Evolutionary conservation across 2,888 invertebrate species (phyloP).

Genomic region (Malthinus seriepunctatus): DNA sequence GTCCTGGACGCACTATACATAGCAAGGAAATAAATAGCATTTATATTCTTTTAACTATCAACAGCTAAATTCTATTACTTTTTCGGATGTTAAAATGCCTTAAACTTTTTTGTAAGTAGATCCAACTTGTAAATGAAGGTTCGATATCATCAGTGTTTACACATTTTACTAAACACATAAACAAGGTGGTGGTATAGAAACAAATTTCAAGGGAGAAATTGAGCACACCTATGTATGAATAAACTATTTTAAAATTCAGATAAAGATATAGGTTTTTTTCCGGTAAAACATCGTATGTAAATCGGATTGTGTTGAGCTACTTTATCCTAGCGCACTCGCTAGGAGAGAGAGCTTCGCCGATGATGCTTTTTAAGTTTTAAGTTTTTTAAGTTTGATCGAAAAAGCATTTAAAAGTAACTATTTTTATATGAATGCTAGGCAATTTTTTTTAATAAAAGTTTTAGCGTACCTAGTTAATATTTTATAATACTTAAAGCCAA

Average conservation of each 20-base stretch:
- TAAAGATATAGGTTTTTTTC: constrained; percentile 19
- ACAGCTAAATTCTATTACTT: no score
- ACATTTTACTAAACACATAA: no score
- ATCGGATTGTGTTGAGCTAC: constrained; percentile 17
- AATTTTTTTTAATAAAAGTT: constrained; percentile 5
- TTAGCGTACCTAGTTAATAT: not conserved
- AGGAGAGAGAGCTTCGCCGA: constrained; percentile 4
- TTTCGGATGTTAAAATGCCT: no score
- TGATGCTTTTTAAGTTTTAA: not conserved
- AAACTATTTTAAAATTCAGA: constrained; percentile 34
- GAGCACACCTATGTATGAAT: constrained; percentile 25
- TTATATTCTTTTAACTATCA: no score
- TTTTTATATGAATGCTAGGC: not conserved
- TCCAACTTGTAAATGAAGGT: no score
- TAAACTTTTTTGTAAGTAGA: no score
- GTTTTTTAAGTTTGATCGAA: not conserved
- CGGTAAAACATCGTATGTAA: constrained; percentile 27
- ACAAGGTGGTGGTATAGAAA: constrained; percentile 4
- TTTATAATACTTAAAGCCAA: constrained; percentile 13
- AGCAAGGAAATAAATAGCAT: no score
- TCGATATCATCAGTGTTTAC: no score
- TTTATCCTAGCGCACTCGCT: no score
- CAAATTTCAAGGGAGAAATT: constrained; percentile 29
- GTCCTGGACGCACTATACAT: no score
- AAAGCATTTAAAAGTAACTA: not conserved